Percentiles rank a stretch among this genome's conserved stretches.
Conservation (phyloP, 2,113 vertebrate genomes). For the Hippopotamus amphibius region DNA sequence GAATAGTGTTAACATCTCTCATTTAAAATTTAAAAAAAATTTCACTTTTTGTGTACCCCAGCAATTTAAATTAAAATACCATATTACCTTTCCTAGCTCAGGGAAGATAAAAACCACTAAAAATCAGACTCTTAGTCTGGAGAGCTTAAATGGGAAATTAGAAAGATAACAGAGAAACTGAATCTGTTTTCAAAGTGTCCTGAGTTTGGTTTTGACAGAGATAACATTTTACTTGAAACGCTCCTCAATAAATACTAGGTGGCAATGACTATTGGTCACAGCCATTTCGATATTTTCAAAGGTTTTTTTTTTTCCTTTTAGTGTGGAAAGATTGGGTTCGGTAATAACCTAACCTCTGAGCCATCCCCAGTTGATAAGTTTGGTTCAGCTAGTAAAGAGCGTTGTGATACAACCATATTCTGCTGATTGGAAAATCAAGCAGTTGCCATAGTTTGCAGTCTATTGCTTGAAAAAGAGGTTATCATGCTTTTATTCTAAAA, state of each 20-base stretch:
- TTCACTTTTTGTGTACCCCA: constrained; percentile 3
- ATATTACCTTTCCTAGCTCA: background rate
- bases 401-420: background rate
- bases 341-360: background rate
- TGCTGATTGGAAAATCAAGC: background rate
- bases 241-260: constrained; percentile 1
- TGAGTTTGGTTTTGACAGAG: constrained; percentile 26
- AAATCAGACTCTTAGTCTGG: constrained; percentile 14
- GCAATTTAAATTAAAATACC: background rate
- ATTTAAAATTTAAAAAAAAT: background rate
- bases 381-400: background rate
- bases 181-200: constrained; percentile 12
- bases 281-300: constrained; percentile 1
- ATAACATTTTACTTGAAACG: background rate
- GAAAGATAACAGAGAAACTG: background rate
- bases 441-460: background rate
- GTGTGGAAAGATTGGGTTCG: constrained; percentile 17
- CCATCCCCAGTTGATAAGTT: background rate
- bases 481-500: constrained; percentile 28
- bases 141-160: constrained; percentile 22
- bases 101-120: background rate
- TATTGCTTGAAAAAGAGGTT: background rate
- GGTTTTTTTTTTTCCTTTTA: background rate
- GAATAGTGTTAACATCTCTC: constrained; percentile 14
- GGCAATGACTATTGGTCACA: background rate